Evolutionary conservation across 2,113 vertebrate genomes (phyloP), one percentile per base, ranked within the genome.

Genomic region (Phyllostomus hastatus): DNA sequence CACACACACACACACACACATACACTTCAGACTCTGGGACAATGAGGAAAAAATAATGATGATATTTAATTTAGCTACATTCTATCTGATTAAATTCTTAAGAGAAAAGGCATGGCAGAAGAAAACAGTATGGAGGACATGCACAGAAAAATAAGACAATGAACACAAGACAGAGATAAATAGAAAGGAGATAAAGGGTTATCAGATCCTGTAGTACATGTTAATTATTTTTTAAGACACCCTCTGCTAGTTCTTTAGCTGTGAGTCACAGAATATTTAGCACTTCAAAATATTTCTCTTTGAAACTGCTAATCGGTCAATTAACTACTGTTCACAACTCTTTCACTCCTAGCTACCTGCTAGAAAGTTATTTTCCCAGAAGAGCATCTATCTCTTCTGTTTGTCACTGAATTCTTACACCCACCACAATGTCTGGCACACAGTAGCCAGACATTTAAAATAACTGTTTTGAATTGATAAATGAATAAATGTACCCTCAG

Each of bases 171-270:
- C 19, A 57, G 73, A 70, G n/a, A 89, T 16, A 50, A 94, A 67
- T 24, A 81, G 28, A 72, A 92, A 97, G 50, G 64, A 88, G 7
- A 26, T 0, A 28, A 46, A 85, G 22, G 17, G 11, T 46, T 50
- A 38, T 38, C 83, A 92, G 76, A 66, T 85, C 10, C 22, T 76
- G 43, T 26, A 41, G 28, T 54, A 90, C n/a, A 91, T 85, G 86
- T 82, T 97, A 97, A 95, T 93, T 90, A 61, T 61, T 85, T 96
- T 93, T 93, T 66, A 94, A 91, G 50, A 93, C 86, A 85, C 35
- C 78, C 33, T 70, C 24, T 92, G 66, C 12, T 76, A 46, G 3
- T 85, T 92, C n/a, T 88, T 84, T 31, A 81, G 24, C 82, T 78
- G 20, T 31, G 31, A 85, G 76, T 88, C 72, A 95, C 86, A 88